phyloP scores from a whole-genome alignment of 2,113 vertebrate species.

The Callorhinus ursinus region DNA sequence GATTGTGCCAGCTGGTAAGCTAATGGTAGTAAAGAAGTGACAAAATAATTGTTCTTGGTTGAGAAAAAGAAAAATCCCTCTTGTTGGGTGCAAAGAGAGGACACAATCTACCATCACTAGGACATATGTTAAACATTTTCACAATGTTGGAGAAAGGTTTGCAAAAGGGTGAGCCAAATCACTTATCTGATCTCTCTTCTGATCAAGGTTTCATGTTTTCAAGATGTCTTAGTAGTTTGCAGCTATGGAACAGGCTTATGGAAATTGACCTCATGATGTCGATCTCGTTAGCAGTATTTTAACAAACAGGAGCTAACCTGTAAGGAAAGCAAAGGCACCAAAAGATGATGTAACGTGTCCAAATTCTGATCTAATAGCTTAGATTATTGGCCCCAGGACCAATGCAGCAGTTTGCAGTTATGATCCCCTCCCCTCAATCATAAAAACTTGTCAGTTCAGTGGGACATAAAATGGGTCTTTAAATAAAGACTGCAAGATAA shows the following conservation, averaged over 20 bases:
- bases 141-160: conserved; percentile 25
- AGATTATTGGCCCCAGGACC: not conserved
- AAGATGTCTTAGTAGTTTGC: not conserved
- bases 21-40: conserved; percentile 16
- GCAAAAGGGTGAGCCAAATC: not conserved
- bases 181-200: conserved; percentile 32
- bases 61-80: conserved; percentile 8
- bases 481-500: conserved; percentile 55
- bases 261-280: not conserved
- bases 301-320: conserved; percentile 23
- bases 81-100: not conserved
- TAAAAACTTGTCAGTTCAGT: conserved; percentile 35
- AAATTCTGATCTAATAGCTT: not conserved
- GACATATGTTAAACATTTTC: conserved; percentile 51
- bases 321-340: not conserved
- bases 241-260: not conserved
- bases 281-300: not conserved
- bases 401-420: not conserved
- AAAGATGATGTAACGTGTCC: not conserved
- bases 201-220: conserved; percentile 47
- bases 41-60: conserved; percentile 40
- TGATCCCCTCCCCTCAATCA: not conserved
- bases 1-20: not conserved
- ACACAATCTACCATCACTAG: not conserved
- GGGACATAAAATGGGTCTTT: conserved; percentile 16